Evolutionary conservation across 2,113 vertebrate species (phyloP), one percentile per base, ranked within the genome.

Genomic region (Barbus barbus): DNA sequence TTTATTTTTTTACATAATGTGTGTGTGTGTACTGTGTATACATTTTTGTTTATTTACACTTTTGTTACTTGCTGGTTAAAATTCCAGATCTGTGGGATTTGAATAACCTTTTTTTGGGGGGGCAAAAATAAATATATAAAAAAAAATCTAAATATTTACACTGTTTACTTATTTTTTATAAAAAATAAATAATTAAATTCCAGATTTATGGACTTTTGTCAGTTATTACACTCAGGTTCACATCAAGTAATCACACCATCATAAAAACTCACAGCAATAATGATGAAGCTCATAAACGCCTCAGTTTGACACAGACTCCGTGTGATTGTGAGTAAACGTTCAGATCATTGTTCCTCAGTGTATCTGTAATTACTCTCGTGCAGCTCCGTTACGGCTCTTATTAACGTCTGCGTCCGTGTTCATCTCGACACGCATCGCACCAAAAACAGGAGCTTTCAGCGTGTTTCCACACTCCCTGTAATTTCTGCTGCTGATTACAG

Each of bases 401-500:
- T 93, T 92, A 93, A 85, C 80, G 86, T 90, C 90, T 93, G 89
- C 11, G 22, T 85, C 81, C 87, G 31, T 90, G 88, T 91, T 93
- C 90, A 87, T 91, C 89, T 85, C 81, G 75, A 89, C 88, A 88
- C 67, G 86, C 84, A 83, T 90, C 90, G 83, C 88, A 88, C 87
- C 84, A 87, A 88, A 90, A 92, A 90, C 83, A 86, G 38, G 84
- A 80, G 90, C 92, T 91, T 93, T 92, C 89, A 87, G 88, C 86
- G 86, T 80, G 87, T 90, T 92, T 93, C 92, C 88, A 82, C 84
- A 65, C 65, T 90, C 91, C 90, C 93, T 94, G 90, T 93, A 93
- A 95, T 95, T 93, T 94, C 87, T 91, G 83, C 72, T 88, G 90
- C 73, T 93, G 92, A 95, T 94, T 93, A 93, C 90, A 91, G 91